A percentile compares a stretch with the other conserved stretches of the same genome.
These are phyloP conservation scores for Melanotaenia boesemani DNA, from an alignment of 2,797 vertebrate genomes.

Conservation along the genomic window DNA sequence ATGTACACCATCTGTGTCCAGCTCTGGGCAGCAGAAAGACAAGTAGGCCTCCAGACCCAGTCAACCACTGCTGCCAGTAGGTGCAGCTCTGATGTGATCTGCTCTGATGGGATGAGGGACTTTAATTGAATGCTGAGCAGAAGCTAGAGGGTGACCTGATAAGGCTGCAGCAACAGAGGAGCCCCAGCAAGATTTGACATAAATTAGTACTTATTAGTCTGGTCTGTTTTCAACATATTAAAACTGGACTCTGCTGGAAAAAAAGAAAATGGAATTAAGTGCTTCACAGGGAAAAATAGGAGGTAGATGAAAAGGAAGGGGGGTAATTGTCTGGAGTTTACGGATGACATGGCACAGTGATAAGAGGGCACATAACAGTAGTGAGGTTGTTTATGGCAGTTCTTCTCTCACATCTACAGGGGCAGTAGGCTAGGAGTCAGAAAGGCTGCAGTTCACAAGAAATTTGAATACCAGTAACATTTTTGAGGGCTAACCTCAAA, in stretches of 20 bases:
- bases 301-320: slow-evolving; percentile 26
- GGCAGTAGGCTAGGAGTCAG: slow-evolving; percentile 34
- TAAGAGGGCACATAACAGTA: slow-evolving; percentile 61
- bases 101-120: slow-evolving; percentile 74
- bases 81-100: slow-evolving; percentile 77
- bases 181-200: slow-evolving; percentile 68
- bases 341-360: slow-evolving; percentile 69
- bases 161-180: slow-evolving; percentile 53
- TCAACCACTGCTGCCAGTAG: slow-evolving; percentile 59
- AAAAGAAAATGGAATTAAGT: slow-evolving; percentile 59
- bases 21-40: slow-evolving; percentile 23
- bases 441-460: slow-evolving; percentile 16
- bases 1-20: slow-evolving; percentile 26
- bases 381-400: slow-evolving; percentile 13
- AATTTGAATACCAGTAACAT: slow-evolving; percentile 15
- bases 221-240: slow-evolving; percentile 69
- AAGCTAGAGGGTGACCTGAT: slow-evolving; percentile 75
- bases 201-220: slow-evolving; percentile 79
- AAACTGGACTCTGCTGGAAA: slow-evolving; percentile 50
- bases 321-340: slow-evolving; percentile 67
- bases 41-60: slow-evolving; percentile 13
- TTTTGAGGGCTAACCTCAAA: background rate
- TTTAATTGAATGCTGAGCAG: slow-evolving; percentile 77
- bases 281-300: slow-evolving; percentile 51
- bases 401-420: slow-evolving; percentile 45